Evolutionary conservation across 2,797 vertebrate species (phyloP).

Genomic region (Lacerta bilineata): DNA sequence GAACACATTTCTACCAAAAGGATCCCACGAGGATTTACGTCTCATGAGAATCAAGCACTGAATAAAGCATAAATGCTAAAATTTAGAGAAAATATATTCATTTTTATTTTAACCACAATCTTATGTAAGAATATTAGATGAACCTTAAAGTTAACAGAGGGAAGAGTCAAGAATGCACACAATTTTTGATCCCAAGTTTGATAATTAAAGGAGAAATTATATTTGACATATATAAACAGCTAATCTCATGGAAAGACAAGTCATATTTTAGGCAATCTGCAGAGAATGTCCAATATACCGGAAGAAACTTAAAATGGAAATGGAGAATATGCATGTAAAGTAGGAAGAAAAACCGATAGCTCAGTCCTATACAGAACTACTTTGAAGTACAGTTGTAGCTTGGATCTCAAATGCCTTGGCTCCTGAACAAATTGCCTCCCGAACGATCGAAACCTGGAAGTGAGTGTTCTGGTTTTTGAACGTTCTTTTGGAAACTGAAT

Average conservation of each 20-base stretch:
- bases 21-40: constrained; percentile 59
- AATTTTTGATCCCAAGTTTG: constrained; percentile 33
- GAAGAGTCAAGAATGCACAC: constrained; percentile 8
- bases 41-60: constrained; percentile 44
- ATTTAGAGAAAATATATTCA: background rate
- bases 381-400: background rate
- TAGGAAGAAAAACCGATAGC: constrained; percentile 15
- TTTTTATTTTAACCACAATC: constrained; percentile 61
- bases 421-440: too few species aligned
- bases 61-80: constrained; percentile 53
- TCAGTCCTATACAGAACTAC: background rate
- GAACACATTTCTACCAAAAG: constrained; percentile 62
- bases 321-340: background rate
- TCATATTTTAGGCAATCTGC: constrained; percentile 21
- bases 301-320: constrained; percentile 13
- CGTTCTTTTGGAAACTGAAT: too few species aligned
- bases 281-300: background rate
- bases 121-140: constrained; percentile 47
- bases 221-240: background rate
- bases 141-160: constrained; percentile 48
- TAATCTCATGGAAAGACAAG: background rate
- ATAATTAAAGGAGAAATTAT: constrained; percentile 41
- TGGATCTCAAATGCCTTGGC: too few species aligned
- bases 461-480: too few species aligned
- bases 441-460: too few species aligned